Conservation (phyloP, 2,113 vertebrate genomes). For the Boleophthalmus pectinirostris region DNA sequence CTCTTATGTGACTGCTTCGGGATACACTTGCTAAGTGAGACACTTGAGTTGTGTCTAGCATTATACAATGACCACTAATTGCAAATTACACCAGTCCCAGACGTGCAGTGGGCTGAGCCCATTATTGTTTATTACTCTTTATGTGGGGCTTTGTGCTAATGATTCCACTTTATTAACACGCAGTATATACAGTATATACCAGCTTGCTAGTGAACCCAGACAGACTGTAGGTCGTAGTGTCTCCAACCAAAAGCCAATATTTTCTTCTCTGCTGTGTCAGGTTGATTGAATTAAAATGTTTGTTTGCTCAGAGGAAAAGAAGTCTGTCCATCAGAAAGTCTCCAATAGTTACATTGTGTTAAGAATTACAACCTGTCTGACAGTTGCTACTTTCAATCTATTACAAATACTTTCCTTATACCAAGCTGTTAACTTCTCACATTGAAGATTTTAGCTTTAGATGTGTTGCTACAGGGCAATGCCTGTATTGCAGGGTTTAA, state of each 20-base stretch:
- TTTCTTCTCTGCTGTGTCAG: slow-evolving; percentile 57
- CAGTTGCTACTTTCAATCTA: slow-evolving; percentile 59
- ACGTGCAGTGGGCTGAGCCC: slow-evolving; percentile 52
- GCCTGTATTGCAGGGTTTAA: background rate
- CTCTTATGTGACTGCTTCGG: slow-evolving; percentile 60
- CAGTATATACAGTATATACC: slow-evolving; percentile 35
- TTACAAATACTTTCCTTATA: slow-evolving; percentile 64
- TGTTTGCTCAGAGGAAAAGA: slow-evolving; percentile 68
- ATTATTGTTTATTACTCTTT: slow-evolving; percentile 69
- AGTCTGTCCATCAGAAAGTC: slow-evolving; percentile 61
- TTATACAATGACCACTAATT: slow-evolving; percentile 66
- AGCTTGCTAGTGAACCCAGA: slow-evolving; percentile 40
- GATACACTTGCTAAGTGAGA: slow-evolving; percentile 50
- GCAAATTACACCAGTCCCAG: slow-evolving; percentile 68
- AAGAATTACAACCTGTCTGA: slow-evolving; percentile 70
- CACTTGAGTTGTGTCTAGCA: slow-evolving; percentile 53
- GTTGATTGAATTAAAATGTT: slow-evolving; percentile 76
- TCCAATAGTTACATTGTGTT: slow-evolving; percentile 40
- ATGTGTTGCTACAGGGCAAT: background rate
- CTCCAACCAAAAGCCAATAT: slow-evolving; percentile 58
- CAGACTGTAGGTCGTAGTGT: slow-evolving; percentile 47
- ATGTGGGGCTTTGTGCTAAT: slow-evolving; percentile 50
- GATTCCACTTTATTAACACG: slow-evolving; percentile 59
- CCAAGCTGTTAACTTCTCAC: slow-evolving; percentile 47
- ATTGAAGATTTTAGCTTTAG: slow-evolving; percentile 25